Evolutionary conservation across 2,113 vertebrate species (phyloP), one percentile per base, ranked within the genome.

Genomic region (Takifugu flavidus): DNA sequence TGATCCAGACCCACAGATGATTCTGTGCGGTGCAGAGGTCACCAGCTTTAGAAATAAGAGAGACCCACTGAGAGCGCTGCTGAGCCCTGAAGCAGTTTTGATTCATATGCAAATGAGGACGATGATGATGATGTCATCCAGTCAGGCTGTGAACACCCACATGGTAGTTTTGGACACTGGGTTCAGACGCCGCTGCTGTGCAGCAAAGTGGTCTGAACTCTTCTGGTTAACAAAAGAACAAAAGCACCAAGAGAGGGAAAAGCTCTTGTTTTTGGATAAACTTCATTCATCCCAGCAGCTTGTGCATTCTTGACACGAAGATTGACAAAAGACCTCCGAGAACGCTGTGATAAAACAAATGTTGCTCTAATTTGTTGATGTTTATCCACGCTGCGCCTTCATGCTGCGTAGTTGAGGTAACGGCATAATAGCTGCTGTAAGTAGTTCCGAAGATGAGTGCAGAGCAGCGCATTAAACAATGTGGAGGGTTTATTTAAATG

Each of bases 61-160:
- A 52, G 43, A 20, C 20, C 20, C 20, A 20, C 14, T 13, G 66
- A 49, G 43, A 44, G 63, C 70, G 72, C 74, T 52, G 72, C 79
- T 69, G 62, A 75, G 83, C 82, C 71, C 56, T 80, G 83, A 78
- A 86, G 82, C 80, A 81, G 52, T 83, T 83, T 34, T 46, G 34
- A 85, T 85, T 86, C 78, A 79, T 75, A 88, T 83, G 84, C 78
- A 85, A 82, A 85, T 74, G 51, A 66, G 13, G 0, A 0, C 6
- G 42, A 8, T 6, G 2, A 43, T 43, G 25, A 58, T 86, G 82
- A 83, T 78, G 78, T 86, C 79, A 82, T 68, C 70, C 50, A 58
- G 59, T 74, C 62, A 60, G 59, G 79, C 34, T 78, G 56, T 28
- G 47, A 76, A 71, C 67, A 65, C 72, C 63, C 72, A 53, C 70